Percentiles rank a stretch among this genome's conserved stretches.
These are phyloP conservation scores for Pseudorhiza aurosa DNA, from an alignment of 30 jellyfish, hydroid and myxozoan species.

Conservation along the genomic window DNA sequence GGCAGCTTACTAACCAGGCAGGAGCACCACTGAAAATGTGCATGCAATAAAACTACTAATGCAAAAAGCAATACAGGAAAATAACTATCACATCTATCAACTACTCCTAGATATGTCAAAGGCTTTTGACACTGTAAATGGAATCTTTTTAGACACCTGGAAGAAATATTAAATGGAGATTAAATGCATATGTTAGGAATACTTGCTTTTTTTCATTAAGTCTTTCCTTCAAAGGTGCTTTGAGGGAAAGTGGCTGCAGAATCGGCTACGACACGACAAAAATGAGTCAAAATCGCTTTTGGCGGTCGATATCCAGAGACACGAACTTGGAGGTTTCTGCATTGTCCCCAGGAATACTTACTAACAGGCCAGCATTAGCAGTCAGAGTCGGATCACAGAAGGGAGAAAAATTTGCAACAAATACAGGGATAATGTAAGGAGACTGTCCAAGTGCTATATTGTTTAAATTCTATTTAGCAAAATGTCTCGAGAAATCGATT, in stretches of 20 bases:
- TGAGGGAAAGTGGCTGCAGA: no score
- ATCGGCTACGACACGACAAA: no score
- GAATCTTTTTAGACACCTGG: not conserved
- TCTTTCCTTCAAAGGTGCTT: no score
- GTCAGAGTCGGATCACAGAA: not conserved
- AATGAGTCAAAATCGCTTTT: no score
- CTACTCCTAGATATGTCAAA: not conserved
- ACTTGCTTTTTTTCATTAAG: no score
- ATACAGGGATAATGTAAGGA: slow-evolving; percentile 10
- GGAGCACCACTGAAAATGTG: slow-evolving; percentile 10
- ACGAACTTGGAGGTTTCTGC: no score
- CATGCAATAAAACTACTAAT: slow-evolving; percentile 17
- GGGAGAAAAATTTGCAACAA: slow-evolving; percentile 7
- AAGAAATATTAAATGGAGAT: not conserved
- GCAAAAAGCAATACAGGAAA: not conserved
- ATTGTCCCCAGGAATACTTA: no score
- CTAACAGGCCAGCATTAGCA: not conserved
- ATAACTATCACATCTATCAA: not conserved
- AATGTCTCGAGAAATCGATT: not conserved
- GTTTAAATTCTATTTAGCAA: not conserved
- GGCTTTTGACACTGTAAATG: slow-evolving; percentile 1
- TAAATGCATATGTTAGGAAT: not conserved
- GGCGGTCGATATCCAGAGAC: no score
- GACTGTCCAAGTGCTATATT: slow-evolving; percentile 21
- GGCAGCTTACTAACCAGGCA: slow-evolving; percentile 31